A percentile compares a stretch with the other conserved stretches of the same genome.
phyloP scores from a whole-genome alignment of 2,888 invertebrate species.

The Julus scandinavius region DNA sequence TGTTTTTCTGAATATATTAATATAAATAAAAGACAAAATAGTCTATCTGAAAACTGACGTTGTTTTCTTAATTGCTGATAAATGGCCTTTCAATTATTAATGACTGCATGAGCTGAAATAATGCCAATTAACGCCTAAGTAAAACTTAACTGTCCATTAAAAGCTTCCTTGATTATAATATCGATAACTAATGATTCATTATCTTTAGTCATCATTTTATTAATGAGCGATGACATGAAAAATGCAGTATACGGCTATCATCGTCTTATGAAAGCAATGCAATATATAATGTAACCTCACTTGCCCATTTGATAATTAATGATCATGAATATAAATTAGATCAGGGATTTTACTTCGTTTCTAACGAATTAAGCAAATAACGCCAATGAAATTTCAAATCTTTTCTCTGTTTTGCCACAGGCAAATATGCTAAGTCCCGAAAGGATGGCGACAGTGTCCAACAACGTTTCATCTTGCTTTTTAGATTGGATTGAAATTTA shows the following conservation, averaged over 20 bases:
- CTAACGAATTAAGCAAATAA: conserved; percentile 5
- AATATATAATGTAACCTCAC: not conserved
- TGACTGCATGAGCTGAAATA: not conserved
- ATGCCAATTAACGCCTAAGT: not conserved
- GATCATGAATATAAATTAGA: conserved; percentile 13
- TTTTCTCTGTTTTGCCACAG: not conserved
- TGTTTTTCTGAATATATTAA: too few relatives aligned
- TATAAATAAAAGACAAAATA: too few relatives aligned
- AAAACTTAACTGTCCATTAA: not conserved
- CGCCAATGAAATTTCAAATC: not conserved
- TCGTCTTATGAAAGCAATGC: not conserved
- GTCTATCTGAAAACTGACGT: too few relatives aligned
- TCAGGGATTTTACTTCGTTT: conserved; percentile 7
- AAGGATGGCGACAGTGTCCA: not conserved
- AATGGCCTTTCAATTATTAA: not conserved
- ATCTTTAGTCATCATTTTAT: not conserved
- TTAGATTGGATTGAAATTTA: not conserved
- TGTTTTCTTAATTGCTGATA: not conserved
- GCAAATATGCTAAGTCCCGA: not conserved
- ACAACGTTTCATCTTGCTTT: not conserved
- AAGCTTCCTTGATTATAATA: conserved; percentile 1
- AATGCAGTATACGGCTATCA: not conserved
- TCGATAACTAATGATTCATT: not conserved
- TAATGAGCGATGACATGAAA: not conserved
- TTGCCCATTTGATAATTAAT: not conserved